Conservation (phyloP, 2,113 vertebrate species). For the Marcusenius ussheri region DNA sequence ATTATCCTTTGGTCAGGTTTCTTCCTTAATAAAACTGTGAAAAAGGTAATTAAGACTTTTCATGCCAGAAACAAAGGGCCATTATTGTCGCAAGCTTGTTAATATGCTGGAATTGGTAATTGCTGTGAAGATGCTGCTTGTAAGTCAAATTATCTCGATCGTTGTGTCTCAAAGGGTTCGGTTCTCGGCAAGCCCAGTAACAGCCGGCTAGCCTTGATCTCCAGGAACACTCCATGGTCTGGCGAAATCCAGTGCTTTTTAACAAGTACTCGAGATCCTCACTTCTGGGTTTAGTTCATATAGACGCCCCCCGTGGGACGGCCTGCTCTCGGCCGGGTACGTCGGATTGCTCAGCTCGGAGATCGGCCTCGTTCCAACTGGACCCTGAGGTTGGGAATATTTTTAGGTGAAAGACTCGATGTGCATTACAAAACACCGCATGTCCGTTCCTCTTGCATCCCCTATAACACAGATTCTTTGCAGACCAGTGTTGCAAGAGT, state of each 20-base stretch:
- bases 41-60: not conserved
- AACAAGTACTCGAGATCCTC: not conserved
- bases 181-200: not conserved
- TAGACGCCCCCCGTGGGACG: not conserved
- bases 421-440: constrained; percentile 46
- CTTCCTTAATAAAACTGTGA: not conserved
- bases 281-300: not conserved
- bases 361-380: constrained; percentile 27
- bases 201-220: not conserved
- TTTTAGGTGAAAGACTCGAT: constrained; percentile 51
- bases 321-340: not conserved
- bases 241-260: not conserved
- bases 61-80: not conserved
- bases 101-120: not conserved
- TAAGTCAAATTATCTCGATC: not conserved
- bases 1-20: not conserved
- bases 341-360: constrained; percentile 24
- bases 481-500: constrained; percentile 34
- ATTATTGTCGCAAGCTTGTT: not conserved
- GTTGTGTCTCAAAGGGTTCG: not conserved
- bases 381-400: constrained; percentile 27
- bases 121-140: not conserved
- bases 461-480: constrained; percentile 37
- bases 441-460: constrained; percentile 43
- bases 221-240: not conserved